phyloP scores from a whole-genome alignment of 2,888 invertebrate species.

The Drosophila kambysellisi region DNA sequence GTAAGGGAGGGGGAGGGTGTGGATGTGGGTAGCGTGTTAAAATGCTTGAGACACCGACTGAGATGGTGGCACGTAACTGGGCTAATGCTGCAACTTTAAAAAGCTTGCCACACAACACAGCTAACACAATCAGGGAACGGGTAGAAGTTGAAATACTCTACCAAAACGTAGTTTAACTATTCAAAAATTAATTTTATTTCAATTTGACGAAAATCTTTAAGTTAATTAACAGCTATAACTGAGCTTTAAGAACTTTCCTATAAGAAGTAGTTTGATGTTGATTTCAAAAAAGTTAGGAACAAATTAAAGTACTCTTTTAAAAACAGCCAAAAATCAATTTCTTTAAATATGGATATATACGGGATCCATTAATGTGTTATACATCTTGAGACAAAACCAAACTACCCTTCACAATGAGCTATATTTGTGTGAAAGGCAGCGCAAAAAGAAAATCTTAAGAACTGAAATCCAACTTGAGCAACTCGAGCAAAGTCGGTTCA shows the following conservation, averaged over 20 bases:
- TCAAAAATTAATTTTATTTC: not conserved
- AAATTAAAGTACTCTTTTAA: not conserved
- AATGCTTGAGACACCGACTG: conserved; percentile 18
- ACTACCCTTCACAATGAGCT: not conserved
- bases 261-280: not conserved
- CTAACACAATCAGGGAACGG: not conserved
- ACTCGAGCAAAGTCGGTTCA: conserved; percentile 18
- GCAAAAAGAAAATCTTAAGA: conserved; percentile 12
- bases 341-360: not conserved
- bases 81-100: conserved; percentile 77
- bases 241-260: not conserved
- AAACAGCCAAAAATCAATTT: not conserved
- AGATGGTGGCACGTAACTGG: conserved; percentile 68
- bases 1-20: not conserved
- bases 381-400: not conserved
- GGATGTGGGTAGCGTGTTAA: conserved; percentile 5
- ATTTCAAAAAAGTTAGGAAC: not conserved
- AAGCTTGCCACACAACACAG: conserved; percentile 35
- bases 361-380: not conserved
- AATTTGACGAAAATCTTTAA: not conserved
- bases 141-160: not conserved
- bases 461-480: conserved; percentile 35
- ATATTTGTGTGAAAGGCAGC: not conserved
- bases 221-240: not conserved
- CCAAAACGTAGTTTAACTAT: not conserved